phyloP scores from a whole-genome alignment of 2,113 vertebrate species.

The Platycercus adscitus region DNA sequence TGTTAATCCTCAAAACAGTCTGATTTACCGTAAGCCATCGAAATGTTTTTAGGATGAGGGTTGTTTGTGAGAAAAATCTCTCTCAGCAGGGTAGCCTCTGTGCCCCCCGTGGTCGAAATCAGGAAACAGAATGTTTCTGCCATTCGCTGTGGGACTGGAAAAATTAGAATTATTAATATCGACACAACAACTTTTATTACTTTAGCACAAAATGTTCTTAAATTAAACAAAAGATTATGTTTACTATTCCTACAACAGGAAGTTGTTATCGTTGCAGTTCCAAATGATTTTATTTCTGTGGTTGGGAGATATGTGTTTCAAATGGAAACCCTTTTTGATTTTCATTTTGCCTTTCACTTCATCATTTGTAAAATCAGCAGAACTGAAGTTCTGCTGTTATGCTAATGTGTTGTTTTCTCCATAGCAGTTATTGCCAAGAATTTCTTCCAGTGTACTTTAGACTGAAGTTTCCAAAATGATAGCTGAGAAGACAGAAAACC shows the following conservation, averaged over 20 bases:
- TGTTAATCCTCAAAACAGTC: neutral
- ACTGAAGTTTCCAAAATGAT: neutral
- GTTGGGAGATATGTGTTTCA: neutral
- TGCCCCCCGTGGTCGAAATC: neutral
- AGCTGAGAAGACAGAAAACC: neutral
- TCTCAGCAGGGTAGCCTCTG: neutral
- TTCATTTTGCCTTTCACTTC: neutral
- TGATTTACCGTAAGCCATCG: neutral
- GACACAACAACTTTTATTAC: neutral
- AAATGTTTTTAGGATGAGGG: neutral
- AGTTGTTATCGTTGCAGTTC: neutral
- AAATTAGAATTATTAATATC: neutral
- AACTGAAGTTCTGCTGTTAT: neutral
- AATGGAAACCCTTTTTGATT: neutral
- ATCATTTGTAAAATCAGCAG: neutral
- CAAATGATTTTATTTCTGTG: neutral
- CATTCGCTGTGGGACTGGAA: neutral
- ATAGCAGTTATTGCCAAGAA: neutral
- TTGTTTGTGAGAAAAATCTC: neutral
- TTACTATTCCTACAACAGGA: neutral
- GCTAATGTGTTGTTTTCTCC: neutral
- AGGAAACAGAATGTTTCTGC: constrained; percentile 8
- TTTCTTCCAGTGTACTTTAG: neutral
- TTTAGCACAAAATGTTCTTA: neutral
- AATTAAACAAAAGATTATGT: neutral